A percentile compares a stretch with the other conserved stretches of the same genome.
Evolutionary conservation across 2,797 vertebrate species (phyloP).

Genomic region (Adrianichthys oophorus): DNA sequence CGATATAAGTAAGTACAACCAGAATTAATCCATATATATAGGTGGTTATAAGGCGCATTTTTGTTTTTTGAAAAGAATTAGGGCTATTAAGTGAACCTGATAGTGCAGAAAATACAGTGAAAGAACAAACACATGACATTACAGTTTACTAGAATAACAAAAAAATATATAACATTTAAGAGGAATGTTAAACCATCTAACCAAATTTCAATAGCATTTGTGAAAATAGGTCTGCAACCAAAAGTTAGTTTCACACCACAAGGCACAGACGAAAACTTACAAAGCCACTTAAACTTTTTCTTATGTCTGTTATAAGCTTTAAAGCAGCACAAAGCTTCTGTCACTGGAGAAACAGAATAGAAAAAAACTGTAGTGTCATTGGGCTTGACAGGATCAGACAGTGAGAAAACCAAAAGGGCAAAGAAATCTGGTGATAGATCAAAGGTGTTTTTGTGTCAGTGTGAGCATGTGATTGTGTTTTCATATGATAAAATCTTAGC

Average conservation of each 20-base stretch:
- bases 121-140: no score
- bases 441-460: conserved; percentile 46
- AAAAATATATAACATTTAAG: no score
- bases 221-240: neutral
- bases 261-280: neutral
- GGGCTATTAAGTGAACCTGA: no score
- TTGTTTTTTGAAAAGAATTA: no score
- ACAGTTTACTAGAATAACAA: no score
- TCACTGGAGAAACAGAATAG: conserved; percentile 32
- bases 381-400: conserved; percentile 44
- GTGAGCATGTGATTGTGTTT: conserved; percentile 30
- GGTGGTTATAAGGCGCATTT: no score
- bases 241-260: no score
- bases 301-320: conserved; percentile 28
- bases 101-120: no score
- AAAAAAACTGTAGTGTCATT: conserved; percentile 32
- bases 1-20: no score
- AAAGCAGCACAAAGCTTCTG: conserved; percentile 55
- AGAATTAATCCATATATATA: no score
- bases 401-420: conserved; percentile 26
- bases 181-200: no score
- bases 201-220: conserved; percentile 1
- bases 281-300: conserved; percentile 14
- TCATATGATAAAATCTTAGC: conserved; percentile 44
- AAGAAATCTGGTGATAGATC: conserved; percentile 47